A percentile compares a stretch with the other conserved stretches of the same genome.
phyloP scores from a whole-genome alignment of 2,888 invertebrate genomes.

The Phlogophora meticulosa region DNA sequence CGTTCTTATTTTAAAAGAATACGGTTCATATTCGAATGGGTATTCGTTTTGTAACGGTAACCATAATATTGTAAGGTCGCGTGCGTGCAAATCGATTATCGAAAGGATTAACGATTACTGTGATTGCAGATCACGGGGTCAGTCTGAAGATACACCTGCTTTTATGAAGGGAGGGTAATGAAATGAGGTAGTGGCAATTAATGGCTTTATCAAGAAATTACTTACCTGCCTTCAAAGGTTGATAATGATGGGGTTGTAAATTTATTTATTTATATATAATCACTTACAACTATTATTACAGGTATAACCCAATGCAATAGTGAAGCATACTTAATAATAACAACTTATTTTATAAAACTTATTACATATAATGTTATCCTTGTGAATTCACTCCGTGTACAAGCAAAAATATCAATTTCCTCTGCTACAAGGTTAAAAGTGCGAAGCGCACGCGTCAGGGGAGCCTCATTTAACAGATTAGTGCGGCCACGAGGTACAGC shows the following conservation, averaged over 20 bases:
- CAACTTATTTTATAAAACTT: too few relatives aligned
- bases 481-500: too few relatives aligned
- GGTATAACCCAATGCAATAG: too few relatives aligned
- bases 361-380: too few relatives aligned
- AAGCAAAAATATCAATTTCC: too few relatives aligned
- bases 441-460: too few relatives aligned
- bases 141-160: constrained; percentile 71
- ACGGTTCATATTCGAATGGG: constrained; percentile 41
- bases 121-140: constrained; percentile 74
- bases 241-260: neutral
- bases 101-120: constrained; percentile 74
- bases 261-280: too few relatives aligned
- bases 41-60: constrained; percentile 46
- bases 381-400: too few relatives aligned
- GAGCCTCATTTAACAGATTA: too few relatives aligned
- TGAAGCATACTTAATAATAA: too few relatives aligned
- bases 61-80: constrained; percentile 73
- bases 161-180: constrained; percentile 30
- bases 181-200: constrained; percentile 38
- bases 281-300: too few relatives aligned
- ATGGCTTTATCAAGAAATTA: constrained; percentile 39
- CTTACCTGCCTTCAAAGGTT: neutral
- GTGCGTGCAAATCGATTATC: constrained; percentile 85
- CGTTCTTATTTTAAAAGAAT: constrained; percentile 18
- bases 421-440: too few relatives aligned